Evolutionary conservation across 2,797 vertebrate species (phyloP).

Genomic region (Sebastes cheni): DNA sequence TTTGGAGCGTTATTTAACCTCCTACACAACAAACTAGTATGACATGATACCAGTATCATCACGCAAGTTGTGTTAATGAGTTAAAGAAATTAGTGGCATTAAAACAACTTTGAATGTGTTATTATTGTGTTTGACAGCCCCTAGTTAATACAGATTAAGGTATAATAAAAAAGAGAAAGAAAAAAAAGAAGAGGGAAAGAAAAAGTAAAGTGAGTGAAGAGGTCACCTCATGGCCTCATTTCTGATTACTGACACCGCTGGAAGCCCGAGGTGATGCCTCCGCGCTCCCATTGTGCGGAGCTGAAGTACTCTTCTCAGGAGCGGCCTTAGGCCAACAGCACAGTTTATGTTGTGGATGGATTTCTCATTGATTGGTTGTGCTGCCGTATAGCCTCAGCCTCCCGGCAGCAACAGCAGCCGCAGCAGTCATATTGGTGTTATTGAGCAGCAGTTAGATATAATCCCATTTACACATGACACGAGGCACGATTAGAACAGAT

Average conservation of each 20-base stretch:
- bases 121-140: too few species aligned
- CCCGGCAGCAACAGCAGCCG: conserved; percentile 67
- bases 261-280: conserved; percentile 65
- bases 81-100: too few species aligned
- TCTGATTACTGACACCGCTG: conserved; percentile 70
- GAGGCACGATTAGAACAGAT: conserved; percentile 78
- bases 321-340: conserved; percentile 77
- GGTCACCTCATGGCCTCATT: conserved; percentile 52
- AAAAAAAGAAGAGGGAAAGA: conserved; percentile 10
- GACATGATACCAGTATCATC: too few species aligned
- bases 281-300: conserved; percentile 62
- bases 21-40: too few species aligned
- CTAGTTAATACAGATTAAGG: conserved; percentile 30
- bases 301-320: conserved; percentile 79
- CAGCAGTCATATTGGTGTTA: conserved; percentile 75
- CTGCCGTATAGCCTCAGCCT: conserved; percentile 77
- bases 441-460: conserved; percentile 83
- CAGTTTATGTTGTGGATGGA: conserved; percentile 83
- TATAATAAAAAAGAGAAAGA: background rate
- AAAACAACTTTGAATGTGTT: too few species aligned
- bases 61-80: too few species aligned
- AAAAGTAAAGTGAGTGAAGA: conserved; percentile 58
- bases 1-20: too few species aligned
- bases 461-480: conserved; percentile 81
- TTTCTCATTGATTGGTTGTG: conserved; percentile 83